Evolutionary conservation across 2,797 vertebrate genomes (phyloP).

Genomic region (Bovichtus diacanthus): DNA sequence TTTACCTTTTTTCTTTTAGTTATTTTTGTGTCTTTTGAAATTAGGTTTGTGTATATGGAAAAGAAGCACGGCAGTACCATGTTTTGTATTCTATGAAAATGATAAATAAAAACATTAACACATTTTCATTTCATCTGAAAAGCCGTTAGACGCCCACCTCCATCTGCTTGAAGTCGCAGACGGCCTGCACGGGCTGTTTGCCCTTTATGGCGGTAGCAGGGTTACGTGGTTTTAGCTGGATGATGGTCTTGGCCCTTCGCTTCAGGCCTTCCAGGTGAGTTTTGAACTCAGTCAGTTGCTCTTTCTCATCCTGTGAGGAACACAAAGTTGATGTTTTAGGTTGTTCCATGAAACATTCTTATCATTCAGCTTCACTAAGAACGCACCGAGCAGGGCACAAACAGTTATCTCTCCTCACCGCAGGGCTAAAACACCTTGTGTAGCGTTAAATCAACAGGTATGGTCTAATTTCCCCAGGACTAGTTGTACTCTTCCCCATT

Average conservation of each 20-base stretch:
- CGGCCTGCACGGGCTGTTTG: slow-evolving; percentile 86
- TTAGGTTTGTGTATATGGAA: too few relatives aligned
- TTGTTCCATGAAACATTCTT: neutral
- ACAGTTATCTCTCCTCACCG: neutral
- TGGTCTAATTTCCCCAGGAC: neutral
- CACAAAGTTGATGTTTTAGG: rapidly evolving
- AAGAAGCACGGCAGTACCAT: too few relatives aligned
- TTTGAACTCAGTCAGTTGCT: slow-evolving; percentile 89
- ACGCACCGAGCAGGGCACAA: neutral
- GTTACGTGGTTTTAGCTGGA: slow-evolving; percentile 92
- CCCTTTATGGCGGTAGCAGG: slow-evolving; percentile 80
- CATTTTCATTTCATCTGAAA: too few relatives aligned
- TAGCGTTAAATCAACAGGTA: neutral
- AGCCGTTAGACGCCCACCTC: slow-evolving; percentile 82
- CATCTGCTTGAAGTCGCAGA: slow-evolving; percentile 95
- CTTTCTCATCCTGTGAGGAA: slow-evolving; percentile 89
- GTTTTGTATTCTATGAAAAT: too few relatives aligned
- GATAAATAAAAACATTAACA: too few relatives aligned
- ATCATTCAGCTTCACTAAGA: neutral
- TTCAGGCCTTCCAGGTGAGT: slow-evolving; percentile 89
- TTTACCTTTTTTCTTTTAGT: too few relatives aligned
- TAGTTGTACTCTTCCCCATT: neutral
- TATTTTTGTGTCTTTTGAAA: too few relatives aligned
- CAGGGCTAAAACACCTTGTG: neutral
- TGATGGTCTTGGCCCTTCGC: slow-evolving; percentile 87